Evolutionary conservation across 1,140 invertebrate genomes (phyloP).

Genomic region (Camponotus vicinus): DNA sequence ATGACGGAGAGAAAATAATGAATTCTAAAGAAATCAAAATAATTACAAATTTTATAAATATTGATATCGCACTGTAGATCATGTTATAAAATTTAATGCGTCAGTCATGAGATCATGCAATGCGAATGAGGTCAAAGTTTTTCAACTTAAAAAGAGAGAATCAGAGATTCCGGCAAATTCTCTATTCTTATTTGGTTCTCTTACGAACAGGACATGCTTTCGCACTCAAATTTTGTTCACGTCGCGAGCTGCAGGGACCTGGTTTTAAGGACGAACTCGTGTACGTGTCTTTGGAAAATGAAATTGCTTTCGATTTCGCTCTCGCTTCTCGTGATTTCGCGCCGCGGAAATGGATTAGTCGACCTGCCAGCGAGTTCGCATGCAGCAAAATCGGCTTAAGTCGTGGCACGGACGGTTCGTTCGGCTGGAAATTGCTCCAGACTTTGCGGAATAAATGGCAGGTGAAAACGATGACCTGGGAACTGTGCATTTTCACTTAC

Average conservation of each 20-base stretch:
- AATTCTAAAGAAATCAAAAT: background rate
- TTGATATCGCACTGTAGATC: background rate
- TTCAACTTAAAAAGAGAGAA: background rate
- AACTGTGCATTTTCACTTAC: slow-evolving; percentile 12
- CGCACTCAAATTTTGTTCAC: slow-evolving; percentile 53
- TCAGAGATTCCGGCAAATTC: slow-evolving; percentile 25
- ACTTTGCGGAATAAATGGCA: slow-evolving; percentile 42
- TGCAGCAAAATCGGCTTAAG: slow-evolving; percentile 55
- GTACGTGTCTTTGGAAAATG: slow-evolving; percentile 62
- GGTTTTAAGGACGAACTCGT: slow-evolving; percentile 55
- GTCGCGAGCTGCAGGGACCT: slow-evolving; percentile 24
- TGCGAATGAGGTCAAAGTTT: slow-evolving; percentile 21
- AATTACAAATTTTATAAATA: slow-evolving; percentile 10
- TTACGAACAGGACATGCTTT: slow-evolving; percentile 48
- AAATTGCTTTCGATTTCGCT: slow-evolving; percentile 62
- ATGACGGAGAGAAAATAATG: background rate
- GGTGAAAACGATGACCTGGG: slow-evolving; percentile 32
- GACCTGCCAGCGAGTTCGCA: slow-evolving; percentile 45
- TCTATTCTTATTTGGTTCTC: slow-evolving; percentile 48
- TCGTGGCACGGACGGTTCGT: background rate
- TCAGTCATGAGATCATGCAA: slow-evolving; percentile 13
- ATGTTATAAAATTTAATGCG: background rate
- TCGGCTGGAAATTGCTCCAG: slow-evolving; percentile 31
- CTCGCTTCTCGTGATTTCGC: slow-evolving; percentile 46
- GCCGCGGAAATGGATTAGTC: slow-evolving; percentile 36